Conservation (phyloP, 2,797 vertebrate genomes). For the Coracias cyanogaster region DNA sequence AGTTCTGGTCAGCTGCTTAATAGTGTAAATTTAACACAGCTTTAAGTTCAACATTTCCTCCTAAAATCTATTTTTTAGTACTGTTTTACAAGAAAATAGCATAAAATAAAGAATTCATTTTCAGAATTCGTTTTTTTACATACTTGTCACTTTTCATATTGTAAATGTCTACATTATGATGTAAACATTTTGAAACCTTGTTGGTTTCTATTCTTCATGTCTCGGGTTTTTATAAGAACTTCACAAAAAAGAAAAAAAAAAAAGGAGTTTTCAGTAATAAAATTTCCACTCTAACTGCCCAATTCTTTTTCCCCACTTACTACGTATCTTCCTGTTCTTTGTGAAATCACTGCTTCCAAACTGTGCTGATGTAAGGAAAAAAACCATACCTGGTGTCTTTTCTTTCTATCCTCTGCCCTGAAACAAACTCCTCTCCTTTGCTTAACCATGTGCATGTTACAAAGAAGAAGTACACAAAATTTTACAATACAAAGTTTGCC, state of each 20-base stretch:
- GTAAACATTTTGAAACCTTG: background rate
- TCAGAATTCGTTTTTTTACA: background rate
- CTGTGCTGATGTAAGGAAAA: background rate
- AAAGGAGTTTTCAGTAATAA: background rate
- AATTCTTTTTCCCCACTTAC: background rate
- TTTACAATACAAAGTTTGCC: background rate
- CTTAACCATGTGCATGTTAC: background rate
- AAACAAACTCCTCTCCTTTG: background rate
- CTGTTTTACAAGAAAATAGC: background rate
- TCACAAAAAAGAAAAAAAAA: background rate
- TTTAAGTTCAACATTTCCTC: background rate
- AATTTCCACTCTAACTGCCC: background rate
- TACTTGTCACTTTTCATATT: background rate
- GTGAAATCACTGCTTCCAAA: background rate
- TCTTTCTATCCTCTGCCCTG: background rate
- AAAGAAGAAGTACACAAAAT: background rate
- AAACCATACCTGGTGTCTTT: background rate
- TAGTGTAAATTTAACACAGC: background rate
- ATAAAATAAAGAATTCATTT: background rate
- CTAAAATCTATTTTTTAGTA: background rate
- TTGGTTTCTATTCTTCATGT: background rate
- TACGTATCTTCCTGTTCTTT: background rate
- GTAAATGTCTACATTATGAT: background rate
- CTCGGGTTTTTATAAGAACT: background rate
- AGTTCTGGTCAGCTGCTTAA: background rate